Conservation (phyloP, 1,140 invertebrate species). For the Lordiphosa clarofinis region DNA sequence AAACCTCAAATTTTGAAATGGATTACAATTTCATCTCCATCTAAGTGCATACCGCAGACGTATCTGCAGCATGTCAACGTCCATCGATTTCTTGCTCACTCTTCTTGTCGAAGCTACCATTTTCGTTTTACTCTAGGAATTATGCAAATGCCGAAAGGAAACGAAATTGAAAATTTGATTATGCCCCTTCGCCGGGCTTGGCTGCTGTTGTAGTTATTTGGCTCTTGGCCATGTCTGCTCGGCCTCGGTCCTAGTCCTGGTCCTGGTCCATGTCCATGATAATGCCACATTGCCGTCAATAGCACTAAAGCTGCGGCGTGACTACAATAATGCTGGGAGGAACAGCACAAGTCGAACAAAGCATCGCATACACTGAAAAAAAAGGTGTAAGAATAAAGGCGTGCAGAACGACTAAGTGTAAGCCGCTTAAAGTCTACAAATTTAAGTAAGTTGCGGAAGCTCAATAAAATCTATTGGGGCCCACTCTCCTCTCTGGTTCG, state of each 20-base stretch:
- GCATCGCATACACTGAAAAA: constrained; percentile 21
- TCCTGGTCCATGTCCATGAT: constrained; percentile 22
- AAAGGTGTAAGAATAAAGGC: constrained; percentile 8
- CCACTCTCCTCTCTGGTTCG: neutral
- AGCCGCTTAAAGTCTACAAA: constrained; percentile 5
- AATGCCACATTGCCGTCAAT: constrained; percentile 43
- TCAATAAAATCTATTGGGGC: neutral
- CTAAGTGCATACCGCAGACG: no score
- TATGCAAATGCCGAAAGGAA: constrained; percentile 44
- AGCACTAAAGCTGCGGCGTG: constrained; percentile 35
- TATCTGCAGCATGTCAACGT: neutral
- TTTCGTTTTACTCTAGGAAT: constrained; percentile 24
- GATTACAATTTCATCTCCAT: no score
- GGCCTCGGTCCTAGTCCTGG: neutral
- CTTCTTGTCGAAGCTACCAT: neutral
- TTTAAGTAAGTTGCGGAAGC: neutral
- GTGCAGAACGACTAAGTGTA: neutral
- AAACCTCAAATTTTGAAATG: no score
- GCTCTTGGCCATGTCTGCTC: constrained; percentile 13
- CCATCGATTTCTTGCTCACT: neutral
- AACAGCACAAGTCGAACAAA: constrained; percentile 7
- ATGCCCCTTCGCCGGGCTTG: constrained; percentile 8
- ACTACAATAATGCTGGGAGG: constrained; percentile 20
- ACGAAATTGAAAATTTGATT: constrained; percentile 50
- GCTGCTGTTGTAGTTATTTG: constrained; percentile 19